Evolutionary conservation across 2,113 vertebrate genomes (phyloP).

Genomic region (Trogon melanurus): DNA sequence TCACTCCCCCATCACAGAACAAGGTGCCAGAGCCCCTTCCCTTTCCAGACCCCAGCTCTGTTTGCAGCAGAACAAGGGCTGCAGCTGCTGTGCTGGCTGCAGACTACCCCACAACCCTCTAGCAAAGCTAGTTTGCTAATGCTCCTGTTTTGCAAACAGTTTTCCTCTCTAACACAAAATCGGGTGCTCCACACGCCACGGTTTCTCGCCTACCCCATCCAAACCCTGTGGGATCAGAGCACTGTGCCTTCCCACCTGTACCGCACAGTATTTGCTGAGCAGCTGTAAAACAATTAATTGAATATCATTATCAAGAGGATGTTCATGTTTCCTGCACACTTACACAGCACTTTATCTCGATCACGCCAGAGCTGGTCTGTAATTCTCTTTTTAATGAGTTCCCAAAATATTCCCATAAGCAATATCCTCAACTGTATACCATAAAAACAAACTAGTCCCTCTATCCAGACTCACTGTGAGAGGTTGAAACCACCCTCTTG

Average conservation of each 20-base stretch:
- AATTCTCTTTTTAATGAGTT: conserved; percentile 1
- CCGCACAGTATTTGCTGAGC: not conserved
- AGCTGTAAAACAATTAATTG: conserved; percentile 1
- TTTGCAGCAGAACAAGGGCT: not conserved
- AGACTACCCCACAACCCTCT: not conserved
- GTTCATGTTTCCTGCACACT: not conserved
- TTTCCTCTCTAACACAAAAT: not conserved
- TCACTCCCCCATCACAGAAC: too few species aligned
- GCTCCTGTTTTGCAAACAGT: not conserved
- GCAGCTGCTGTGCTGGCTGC: not conserved
- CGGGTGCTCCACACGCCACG: fast-evolving
- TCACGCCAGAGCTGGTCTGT: not conserved
- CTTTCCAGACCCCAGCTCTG: not conserved
- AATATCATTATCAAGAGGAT: not conserved
- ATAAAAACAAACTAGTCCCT: not conserved
- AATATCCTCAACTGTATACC: not conserved
- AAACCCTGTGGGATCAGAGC: not conserved
- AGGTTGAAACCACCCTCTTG: not conserved
- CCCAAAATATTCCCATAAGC: not conserved
- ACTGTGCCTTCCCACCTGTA: not conserved
- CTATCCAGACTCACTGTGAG: not conserved
- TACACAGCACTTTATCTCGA: not conserved
- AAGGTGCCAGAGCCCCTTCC: not conserved
- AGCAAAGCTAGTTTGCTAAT: not conserved
- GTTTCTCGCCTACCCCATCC: not conserved